A percentile compares a stretch with the other conserved stretches of the same genome.
phyloP scores from a whole-genome alignment of 2,888 invertebrate genomes.

The Rhagonycha fulva region DNA sequence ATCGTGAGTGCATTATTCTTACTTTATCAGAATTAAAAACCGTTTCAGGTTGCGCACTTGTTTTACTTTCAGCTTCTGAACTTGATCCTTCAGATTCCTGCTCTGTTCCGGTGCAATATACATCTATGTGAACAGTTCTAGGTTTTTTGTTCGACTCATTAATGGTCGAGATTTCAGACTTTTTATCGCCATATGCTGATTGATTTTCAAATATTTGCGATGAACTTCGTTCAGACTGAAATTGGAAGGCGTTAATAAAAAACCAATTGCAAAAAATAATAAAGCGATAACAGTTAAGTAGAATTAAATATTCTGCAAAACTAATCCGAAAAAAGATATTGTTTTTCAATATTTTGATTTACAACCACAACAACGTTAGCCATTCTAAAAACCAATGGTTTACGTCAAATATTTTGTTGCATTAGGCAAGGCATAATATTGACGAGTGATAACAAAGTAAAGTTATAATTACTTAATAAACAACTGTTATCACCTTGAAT shows the following conservation, averaged over 20 bases:
- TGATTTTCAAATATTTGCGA: conserved; percentile 4
- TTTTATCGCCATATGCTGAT: conserved; percentile 3
- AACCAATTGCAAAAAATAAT: neutral
- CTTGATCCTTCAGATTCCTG: conserved; percentile 51
- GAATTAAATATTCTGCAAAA: neutral
- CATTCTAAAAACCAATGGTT: too few relatives aligned
- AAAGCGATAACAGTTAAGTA: neutral
- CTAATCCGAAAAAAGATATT: too few relatives aligned
- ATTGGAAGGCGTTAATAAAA: neutral
- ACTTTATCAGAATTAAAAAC: conserved; percentile 67
- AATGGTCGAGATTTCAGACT: conserved; percentile 38
- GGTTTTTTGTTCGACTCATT: conserved; percentile 56
- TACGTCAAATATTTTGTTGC: too few relatives aligned
- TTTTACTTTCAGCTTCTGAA: conserved; percentile 52
- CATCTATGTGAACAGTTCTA: conserved; percentile 75
- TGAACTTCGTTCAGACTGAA: conserved; percentile 1
- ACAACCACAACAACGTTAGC: too few relatives aligned
- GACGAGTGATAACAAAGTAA: neutral
- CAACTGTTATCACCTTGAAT: neutral
- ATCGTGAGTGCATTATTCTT: conserved; percentile 62
- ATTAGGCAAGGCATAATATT: neutral
- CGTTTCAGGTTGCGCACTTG: conserved; percentile 64
- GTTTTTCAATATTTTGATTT: too few relatives aligned
- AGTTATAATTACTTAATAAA: neutral
- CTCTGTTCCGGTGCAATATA: conserved; percentile 72